Conservation (phyloP, 2,888 invertebrate species). For the Strigamia crassipes region DNA sequence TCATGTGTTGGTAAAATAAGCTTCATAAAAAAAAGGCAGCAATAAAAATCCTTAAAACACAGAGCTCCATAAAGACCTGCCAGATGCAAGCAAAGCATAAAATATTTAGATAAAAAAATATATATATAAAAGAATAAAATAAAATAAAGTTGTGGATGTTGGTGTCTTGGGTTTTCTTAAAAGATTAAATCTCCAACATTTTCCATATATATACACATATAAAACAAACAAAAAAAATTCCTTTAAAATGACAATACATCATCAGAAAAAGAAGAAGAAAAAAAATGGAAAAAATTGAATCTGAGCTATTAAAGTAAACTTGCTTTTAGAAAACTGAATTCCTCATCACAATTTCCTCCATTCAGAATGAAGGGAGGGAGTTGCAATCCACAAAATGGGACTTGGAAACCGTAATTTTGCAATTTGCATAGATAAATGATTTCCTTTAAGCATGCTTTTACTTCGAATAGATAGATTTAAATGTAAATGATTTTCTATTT, state of each 20-base stretch:
- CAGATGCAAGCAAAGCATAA: not conserved
- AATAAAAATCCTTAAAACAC: not conserved
- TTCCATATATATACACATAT: too few relatives aligned
- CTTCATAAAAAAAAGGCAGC: slow-evolving; percentile 2
- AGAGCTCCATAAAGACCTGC: not conserved
- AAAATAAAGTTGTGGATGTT: not conserved
- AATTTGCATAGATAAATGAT: slow-evolving; percentile 37
- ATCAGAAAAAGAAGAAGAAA: not conserved
- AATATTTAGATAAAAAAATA: not conserved
- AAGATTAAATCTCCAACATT: not conserved
- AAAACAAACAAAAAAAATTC: not conserved
- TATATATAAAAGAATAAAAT: too few relatives aligned
- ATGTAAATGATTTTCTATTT: not conserved
- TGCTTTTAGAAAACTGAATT: not conserved
- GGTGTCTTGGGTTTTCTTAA: not conserved
- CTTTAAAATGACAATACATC: not conserved
- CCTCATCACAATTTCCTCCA: not conserved
- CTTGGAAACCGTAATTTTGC: slow-evolving; percentile 18
- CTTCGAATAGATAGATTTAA: not conserved
- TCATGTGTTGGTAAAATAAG: not conserved
- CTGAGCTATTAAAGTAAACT: not conserved
- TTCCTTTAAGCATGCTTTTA: not conserved
- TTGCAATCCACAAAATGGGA: not conserved
- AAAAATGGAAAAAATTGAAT: not conserved
- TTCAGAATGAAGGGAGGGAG: not conserved